These are phyloP conservation scores for Euborellia annulipes DNA, from an alignment of 1,140 invertebrate species.

Conservation along the genomic window DNA sequence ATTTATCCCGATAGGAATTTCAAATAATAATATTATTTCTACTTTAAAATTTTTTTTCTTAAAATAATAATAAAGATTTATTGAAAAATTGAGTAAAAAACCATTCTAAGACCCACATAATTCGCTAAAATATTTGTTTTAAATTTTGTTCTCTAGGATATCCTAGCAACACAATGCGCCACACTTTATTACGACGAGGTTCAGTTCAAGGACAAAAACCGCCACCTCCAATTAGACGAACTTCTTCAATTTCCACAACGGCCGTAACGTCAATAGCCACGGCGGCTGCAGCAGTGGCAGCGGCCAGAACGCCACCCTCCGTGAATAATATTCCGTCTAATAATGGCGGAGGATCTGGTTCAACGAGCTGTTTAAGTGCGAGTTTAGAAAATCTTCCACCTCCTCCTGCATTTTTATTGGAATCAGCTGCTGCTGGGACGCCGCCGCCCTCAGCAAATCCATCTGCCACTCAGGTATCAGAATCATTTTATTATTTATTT, in stretches of 20 bases:
- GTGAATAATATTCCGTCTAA: conserved; percentile 10
- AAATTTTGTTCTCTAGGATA: conserved; percentile 20
- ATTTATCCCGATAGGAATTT: too few relatives aligned
- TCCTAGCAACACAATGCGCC: conserved; percentile 25
- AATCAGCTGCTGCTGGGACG: conserved; percentile 29
- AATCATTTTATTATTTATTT: too few relatives aligned
- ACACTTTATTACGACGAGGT: conserved; percentile 33
- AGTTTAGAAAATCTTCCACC: conserved; percentile 56
- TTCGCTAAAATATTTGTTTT: too few relatives aligned
- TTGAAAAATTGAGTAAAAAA: too few relatives aligned
- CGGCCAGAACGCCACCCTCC: not conserved
- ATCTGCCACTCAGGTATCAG: too few relatives aligned
- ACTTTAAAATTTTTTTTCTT: too few relatives aligned
- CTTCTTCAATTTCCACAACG: conserved; percentile 58
- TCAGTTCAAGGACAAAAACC: conserved; percentile 53
- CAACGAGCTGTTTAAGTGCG: conserved; percentile 17
- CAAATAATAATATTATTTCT: too few relatives aligned
- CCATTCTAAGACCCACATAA: too few relatives aligned
- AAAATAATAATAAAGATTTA: too few relatives aligned
- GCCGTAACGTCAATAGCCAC: not conserved
- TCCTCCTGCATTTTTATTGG: conserved; percentile 65
- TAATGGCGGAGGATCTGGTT: conserved; percentile 13
- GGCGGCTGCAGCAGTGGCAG: not conserved
- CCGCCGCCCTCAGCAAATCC: too few relatives aligned
- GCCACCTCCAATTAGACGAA: conserved; percentile 68